Evolutionary conservation across 1,140 invertebrate species (phyloP).

Genomic region (Saccostrea cuccullata): DNA sequence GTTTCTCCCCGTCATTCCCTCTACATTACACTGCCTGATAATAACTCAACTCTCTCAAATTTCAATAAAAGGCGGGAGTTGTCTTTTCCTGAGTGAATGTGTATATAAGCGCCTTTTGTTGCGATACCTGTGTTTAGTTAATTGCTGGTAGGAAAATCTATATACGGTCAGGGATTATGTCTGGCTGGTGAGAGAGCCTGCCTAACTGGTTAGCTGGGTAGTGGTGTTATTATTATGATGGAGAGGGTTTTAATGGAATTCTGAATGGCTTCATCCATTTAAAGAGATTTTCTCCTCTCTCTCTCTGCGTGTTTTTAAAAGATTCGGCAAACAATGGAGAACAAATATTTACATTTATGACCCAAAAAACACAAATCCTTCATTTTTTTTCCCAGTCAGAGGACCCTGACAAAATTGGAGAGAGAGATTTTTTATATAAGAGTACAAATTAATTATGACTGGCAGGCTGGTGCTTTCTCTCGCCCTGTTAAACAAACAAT

Average conservation of each 20-base stretch:
- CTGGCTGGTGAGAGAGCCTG: background rate
- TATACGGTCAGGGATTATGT: background rate
- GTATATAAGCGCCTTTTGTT: constrained; percentile 20
- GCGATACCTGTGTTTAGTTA: constrained; percentile 25
- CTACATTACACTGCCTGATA: background rate
- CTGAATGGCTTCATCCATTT: background rate
- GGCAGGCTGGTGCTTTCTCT: background rate
- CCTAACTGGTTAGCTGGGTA: too few species aligned
- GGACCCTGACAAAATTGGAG: background rate
- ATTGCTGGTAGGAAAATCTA: background rate
- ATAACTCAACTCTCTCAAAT: background rate
- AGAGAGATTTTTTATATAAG: background rate
- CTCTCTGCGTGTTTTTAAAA: background rate
- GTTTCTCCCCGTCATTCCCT: background rate
- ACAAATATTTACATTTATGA: background rate
- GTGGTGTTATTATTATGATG: background rate
- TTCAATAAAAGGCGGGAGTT: background rate
- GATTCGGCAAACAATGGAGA: background rate
- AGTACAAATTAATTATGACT: background rate
- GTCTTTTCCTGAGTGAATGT: background rate
- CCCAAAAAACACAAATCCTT: background rate
- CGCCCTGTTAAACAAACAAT: constrained; percentile 13
- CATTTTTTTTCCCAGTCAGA: background rate
- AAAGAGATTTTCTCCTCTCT: background rate
- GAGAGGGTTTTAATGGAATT: background rate